A percentile compares a stretch with the other conserved stretches of the same genome.
phyloP scores from a whole-genome alignment of 1,140 invertebrate species.

The Brachionus angularis region DNA sequence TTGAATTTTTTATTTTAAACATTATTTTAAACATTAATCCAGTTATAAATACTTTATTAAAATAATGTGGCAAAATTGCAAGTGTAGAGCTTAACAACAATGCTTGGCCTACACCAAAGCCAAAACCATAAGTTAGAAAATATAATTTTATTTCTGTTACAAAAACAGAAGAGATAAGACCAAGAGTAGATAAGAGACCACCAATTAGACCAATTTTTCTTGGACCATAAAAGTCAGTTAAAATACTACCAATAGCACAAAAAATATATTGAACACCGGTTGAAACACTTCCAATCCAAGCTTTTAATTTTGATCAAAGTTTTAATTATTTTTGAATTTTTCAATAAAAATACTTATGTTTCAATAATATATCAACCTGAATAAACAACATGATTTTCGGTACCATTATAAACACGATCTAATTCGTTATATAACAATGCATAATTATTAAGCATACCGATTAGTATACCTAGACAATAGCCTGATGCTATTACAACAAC shows the following conservation, averaged over 20 bases:
- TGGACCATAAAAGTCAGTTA: slow-evolving; percentile 29
- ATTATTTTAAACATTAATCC: background rate
- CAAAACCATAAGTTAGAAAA: slow-evolving; percentile 24
- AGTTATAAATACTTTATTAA: slow-evolving; percentile 2
- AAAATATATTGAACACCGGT: slow-evolving; percentile 29
- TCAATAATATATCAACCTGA: background rate
- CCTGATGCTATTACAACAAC: slow-evolving; percentile 19
- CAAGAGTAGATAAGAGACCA: background rate
- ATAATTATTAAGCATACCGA: slow-evolving; percentile 38
- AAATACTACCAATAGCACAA: slow-evolving; percentile 27
- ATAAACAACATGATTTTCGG: slow-evolving; percentile 35
- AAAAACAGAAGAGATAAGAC: background rate
- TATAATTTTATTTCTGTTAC: slow-evolving; percentile 4
- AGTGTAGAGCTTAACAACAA: slow-evolving; percentile 18
- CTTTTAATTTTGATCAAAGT: no score
- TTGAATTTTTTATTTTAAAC: background rate
- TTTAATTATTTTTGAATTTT: no score
- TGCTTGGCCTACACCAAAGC: slow-evolving; percentile 15
- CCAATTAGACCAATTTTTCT: background rate
- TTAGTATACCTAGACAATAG: slow-evolving; percentile 29
- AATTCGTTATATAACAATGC: slow-evolving; percentile 28
- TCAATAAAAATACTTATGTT: background rate
- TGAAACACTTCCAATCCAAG: slow-evolving; percentile 31
- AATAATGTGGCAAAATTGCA: slow-evolving; percentile 35
- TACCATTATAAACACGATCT: slow-evolving; percentile 22